Evolutionary conservation across 1,140 invertebrate genomes (phyloP).

Genomic region (Pectinophora gossypiella): DNA sequence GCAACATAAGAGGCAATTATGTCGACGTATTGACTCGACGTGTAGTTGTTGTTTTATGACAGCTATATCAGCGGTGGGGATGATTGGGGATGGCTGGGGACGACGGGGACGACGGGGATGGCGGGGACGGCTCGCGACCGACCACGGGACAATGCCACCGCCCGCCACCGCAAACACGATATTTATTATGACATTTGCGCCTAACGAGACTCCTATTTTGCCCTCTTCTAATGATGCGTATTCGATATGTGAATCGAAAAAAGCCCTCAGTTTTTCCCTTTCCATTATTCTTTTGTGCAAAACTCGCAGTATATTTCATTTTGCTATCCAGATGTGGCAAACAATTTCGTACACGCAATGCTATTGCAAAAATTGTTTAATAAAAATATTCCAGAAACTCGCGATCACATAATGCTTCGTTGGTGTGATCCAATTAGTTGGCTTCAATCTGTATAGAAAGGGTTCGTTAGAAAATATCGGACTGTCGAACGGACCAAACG

Average conservation of each 20-base stretch:
- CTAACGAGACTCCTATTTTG: constrained; percentile 30
- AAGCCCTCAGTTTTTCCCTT: background rate
- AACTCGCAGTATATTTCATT: constrained; percentile 2
- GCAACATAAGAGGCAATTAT: constrained; percentile 49
- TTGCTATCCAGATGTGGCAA: background rate
- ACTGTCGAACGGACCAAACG: background rate
- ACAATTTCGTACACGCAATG: too few relatives aligned
- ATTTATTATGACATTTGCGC: constrained; percentile 32
- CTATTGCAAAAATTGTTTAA: too few relatives aligned
- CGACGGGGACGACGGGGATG: background rate
- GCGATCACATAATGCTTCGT: too few relatives aligned
- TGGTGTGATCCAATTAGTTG: too few relatives aligned
- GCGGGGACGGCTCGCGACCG: background rate
- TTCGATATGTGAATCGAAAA: constrained; percentile 22
- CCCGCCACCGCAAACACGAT: constrained; percentile 24
- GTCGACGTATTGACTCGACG: constrained; percentile 37
- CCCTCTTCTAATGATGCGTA: constrained; percentile 22
- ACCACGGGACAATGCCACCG: constrained; percentile 22
- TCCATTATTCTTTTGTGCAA: constrained; percentile 9
- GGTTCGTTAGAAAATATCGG: background rate
- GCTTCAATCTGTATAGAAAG: too few relatives aligned
- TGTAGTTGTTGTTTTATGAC: constrained; percentile 35
- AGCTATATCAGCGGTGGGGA: constrained; percentile 12
- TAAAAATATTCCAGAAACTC: too few relatives aligned
- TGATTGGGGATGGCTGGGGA: background rate